Evolutionary conservation across 2,113 vertebrate genomes (phyloP), one percentile per base, ranked within the genome.

Genomic region (Gadus chalcogrammus): DNA sequence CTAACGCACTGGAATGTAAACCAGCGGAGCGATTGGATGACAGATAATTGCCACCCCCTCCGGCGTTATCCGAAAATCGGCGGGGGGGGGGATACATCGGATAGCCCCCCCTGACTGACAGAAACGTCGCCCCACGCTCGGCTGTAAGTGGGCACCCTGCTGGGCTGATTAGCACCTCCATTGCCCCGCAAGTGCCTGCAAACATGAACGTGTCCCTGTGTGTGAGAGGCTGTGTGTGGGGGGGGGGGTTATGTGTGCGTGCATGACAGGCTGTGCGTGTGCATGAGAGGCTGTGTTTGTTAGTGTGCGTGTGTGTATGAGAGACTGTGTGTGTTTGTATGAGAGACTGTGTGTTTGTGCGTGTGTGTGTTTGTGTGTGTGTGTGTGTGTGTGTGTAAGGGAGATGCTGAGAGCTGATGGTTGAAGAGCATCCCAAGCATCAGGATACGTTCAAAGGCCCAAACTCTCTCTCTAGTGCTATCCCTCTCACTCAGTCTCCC

Each of bases 81-180:
- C 17, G 71, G 62, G 52, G 56, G 16, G 81, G 77, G 31, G 31
- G 60, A 22, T 22, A 24, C 60, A 61, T 20, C n/a, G 20, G n/a
- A 61, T 11, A 61, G 65, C 72, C 20, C 8, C 27, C 61, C 38
- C 17, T 15, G 28, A 71, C 74, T 79, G 80, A 80, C 79, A 79
- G 65, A 77, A 73, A 74, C 77, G 66, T 35, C 63, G 61, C 59
- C 71, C 52, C 70, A 53, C 58, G 61, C 67, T 67, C 72, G 80
- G 52, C 63, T 81, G 76, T 72, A 76, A 80, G 55, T 65, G 71
- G 72, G 82, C 81, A 69, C 79, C 86, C 85, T 67, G 79, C 78
- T 75, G 70, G 2, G 72, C 80, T 87, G 85, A 88, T 88, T 77
- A 83, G 76, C 76, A 68, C 74, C 82, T 71, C 85, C 73, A 63